Percentiles rank a stretch among this genome's conserved stretches.
phyloP scores from a whole-genome alignment of 2,113 vertebrate genomes.

The Brachypteracias leptosomus region DNA sequence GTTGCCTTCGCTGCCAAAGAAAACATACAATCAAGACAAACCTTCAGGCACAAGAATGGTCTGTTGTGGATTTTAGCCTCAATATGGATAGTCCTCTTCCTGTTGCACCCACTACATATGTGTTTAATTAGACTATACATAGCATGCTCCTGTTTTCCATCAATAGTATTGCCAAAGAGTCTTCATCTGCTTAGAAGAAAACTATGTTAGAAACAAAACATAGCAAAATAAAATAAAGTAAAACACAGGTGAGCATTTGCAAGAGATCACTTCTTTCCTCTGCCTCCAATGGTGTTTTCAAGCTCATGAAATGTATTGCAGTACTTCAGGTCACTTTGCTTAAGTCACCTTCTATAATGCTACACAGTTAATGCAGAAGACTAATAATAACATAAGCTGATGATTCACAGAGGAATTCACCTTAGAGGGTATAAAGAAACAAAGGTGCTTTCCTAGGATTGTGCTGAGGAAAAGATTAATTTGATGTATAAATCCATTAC shows the following conservation, averaged over 20 bases:
- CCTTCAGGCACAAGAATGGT: not conserved
- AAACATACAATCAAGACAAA: not conserved
- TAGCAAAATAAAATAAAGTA: not conserved
- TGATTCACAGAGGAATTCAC: not conserved
- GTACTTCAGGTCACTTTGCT: conserved; percentile 4
- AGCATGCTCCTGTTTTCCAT: not conserved
- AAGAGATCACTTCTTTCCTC: not conserved
- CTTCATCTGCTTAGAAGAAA: not conserved
- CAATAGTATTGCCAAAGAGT: not conserved
- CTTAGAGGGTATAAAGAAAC: not conserved
- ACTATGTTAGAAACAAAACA: not conserved
- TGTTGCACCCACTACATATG: not conserved
- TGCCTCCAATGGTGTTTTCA: not conserved
- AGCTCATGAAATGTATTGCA: not conserved
- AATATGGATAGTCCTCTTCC: not conserved
- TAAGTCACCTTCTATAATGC: not conserved
- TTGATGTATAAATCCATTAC: not conserved
- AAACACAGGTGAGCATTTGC: not conserved
- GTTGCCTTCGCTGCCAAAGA: not conserved
- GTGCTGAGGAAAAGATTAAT: not conserved
- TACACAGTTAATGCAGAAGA: not conserved
- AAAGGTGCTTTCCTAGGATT: not conserved
- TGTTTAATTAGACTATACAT: not conserved
- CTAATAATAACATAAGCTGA: not conserved
- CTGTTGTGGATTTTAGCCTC: not conserved